Evolutionary conservation across 92 coral and sea anemone genomes (phyloP).

Genomic region (Siderastrea siderea): DNA sequence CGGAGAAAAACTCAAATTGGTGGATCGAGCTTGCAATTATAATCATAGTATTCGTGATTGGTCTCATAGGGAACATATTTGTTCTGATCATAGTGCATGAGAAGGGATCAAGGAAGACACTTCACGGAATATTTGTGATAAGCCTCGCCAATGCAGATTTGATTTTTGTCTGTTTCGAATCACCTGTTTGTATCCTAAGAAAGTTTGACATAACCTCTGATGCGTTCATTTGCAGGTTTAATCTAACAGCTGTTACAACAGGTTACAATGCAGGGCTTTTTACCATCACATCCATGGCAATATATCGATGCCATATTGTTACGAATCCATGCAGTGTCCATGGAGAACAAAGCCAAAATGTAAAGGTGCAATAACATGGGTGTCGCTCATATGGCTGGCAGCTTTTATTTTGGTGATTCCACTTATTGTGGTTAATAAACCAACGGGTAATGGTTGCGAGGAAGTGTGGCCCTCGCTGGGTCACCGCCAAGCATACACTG

Average conservation of each 20-base stretch:
- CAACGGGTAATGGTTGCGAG: background rate
- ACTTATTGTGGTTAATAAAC: background rate
- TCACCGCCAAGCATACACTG: background rate
- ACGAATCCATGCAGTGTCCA: too few species aligned
- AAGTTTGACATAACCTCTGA: conserved; percentile 4
- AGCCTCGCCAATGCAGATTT: conserved; percentile 66
- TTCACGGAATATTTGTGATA: conserved; percentile 63
- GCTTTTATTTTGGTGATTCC: conserved; percentile 61
- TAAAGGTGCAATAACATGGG: conserved; percentile 39
- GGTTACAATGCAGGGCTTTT: conserved; percentile 52
- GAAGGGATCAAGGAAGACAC: conserved; percentile 25
- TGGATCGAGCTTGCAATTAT: conserved; percentile 1
- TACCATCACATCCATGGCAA: conserved; percentile 28
- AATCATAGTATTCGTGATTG: conserved; percentile 38
- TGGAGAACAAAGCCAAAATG: conserved; percentile 50
- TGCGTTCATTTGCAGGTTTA: conserved; percentile 43
- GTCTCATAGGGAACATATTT: conserved; percentile 57
- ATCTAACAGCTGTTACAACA: conserved; percentile 42
- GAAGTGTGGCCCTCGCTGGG: background rate
- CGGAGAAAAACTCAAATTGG: background rate
- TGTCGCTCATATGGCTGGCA: conserved; percentile 58
- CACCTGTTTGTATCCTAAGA: conserved; percentile 41
- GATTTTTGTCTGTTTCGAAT: conserved; percentile 38
- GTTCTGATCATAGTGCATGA: conserved; percentile 46
- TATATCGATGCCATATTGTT: conserved; percentile 14